Evolutionary conservation across 2,888 invertebrate species (phyloP).

Genomic region (Drosophila quinaria): DNA sequence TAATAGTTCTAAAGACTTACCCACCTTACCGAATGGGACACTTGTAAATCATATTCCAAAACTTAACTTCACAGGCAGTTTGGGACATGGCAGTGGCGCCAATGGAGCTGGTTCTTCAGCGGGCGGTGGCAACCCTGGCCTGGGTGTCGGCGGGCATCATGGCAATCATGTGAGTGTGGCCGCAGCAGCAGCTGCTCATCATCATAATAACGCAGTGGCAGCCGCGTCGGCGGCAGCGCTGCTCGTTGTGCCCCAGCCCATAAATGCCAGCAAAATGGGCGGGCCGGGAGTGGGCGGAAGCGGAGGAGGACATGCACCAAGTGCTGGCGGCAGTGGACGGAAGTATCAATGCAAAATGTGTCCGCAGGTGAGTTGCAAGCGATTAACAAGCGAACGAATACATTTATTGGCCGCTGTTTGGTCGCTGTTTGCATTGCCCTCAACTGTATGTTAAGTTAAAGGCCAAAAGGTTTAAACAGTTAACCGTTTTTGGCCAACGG

Average conservation of each 20-base stretch:
- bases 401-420: slow-evolving; percentile 16
- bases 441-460: slow-evolving; percentile 54
- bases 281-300: slow-evolving; percentile 84
- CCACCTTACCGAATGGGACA: not conserved
- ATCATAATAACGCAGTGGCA: slow-evolving; percentile 87
- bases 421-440: slow-evolving; percentile 46
- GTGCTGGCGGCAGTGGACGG: slow-evolving; percentile 86
- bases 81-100: slow-evolving; percentile 62
- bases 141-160: slow-evolving; percentile 80
- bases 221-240: slow-evolving; percentile 88
- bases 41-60: not conserved
- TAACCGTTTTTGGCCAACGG: slow-evolving; percentile 41
- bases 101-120: slow-evolving; percentile 81
- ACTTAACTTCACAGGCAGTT: slow-evolving; percentile 61
- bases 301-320: slow-evolving; percentile 62
- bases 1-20: not conserved
- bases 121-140: slow-evolving; percentile 65
- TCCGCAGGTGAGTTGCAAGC: slow-evolving; percentile 92
- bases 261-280: slow-evolving; percentile 89
- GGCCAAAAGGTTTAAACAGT: slow-evolving; percentile 46
- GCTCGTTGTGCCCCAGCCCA: slow-evolving; percentile 95
- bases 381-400: slow-evolving; percentile 22
- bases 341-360: slow-evolving; percentile 99
- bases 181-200: slow-evolving; percentile 76
- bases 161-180: slow-evolving; percentile 86